Percentiles rank a stretch among this genome's conserved stretches.
Conservation (phyloP, 2,113 vertebrate species). For the Geococcyx californianus region DNA sequence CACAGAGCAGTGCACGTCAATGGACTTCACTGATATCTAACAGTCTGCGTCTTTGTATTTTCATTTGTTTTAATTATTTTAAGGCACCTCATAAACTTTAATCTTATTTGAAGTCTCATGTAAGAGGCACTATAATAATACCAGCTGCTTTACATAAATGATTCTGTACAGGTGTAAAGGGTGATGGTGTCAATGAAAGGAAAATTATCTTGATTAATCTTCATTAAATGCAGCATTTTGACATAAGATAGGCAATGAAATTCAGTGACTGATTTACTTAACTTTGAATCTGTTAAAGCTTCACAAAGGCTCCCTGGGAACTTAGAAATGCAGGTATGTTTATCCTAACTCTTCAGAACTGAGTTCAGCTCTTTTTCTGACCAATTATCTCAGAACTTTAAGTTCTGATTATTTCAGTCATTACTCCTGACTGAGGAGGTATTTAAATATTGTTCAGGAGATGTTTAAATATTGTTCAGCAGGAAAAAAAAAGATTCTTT, state of each 20-base stretch:
- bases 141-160: background rate
- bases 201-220: slow-evolving; percentile 35
- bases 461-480: slow-evolving; percentile 18
- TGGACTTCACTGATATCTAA: background rate
- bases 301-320: background rate
- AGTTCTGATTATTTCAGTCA: background rate
- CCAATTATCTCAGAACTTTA: background rate
- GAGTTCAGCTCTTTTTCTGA: background rate
- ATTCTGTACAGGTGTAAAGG: background rate
- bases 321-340: background rate
- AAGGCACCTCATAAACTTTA: background rate
- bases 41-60: background rate
- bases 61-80: background rate
- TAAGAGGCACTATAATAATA: background rate
- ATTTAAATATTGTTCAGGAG: slow-evolving; percentile 34
- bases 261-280: background rate
- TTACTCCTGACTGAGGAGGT: slow-evolving; percentile 32
- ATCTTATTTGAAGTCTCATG: background rate
- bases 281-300: background rate
- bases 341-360: background rate
- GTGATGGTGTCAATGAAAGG: background rate
- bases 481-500: background rate
- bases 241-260: background rate
- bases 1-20: background rate
- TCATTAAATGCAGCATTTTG: background rate